A percentile compares a stretch with the other conserved stretches of the same genome.
These are phyloP conservation scores for Cirrhinus molitorella DNA, from an alignment of 2,797 vertebrate genomes.

Conservation along the genomic window DNA sequence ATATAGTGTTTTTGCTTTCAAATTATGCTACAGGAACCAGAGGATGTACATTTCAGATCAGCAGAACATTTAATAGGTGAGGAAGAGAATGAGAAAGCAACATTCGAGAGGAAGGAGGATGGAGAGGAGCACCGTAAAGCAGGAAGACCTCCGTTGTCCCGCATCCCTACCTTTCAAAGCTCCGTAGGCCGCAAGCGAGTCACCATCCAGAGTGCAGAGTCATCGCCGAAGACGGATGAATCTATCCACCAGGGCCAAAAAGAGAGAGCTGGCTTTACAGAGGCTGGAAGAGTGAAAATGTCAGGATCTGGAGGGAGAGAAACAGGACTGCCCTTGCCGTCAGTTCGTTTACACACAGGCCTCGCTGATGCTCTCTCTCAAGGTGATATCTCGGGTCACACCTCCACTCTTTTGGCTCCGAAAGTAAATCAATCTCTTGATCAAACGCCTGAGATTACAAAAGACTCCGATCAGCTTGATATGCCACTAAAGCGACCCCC, in stretches of 20 bases:
- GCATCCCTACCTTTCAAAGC: conserved; percentile 80
- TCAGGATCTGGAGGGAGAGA: conserved; percentile 64
- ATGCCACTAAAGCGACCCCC: conserved; percentile 68
- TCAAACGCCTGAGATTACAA: conserved; percentile 40
- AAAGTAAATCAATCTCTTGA: conserved; percentile 43
- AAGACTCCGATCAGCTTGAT: conserved; percentile 53
- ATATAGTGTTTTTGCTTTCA: not conserved
- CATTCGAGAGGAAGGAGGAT: conserved; percentile 56
- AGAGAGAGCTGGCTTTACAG: conserved; percentile 44
- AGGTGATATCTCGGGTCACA: conserved; percentile 47
- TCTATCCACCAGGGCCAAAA: conserved; percentile 46
- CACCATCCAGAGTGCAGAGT: conserved; percentile 54
- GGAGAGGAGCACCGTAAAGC: conserved; percentile 67
- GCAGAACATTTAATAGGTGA: conserved; percentile 28
- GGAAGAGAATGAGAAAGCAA: conserved; percentile 52
- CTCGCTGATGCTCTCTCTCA: conserved; percentile 46
- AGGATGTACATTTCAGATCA: conserved; percentile 23
- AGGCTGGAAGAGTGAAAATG: conserved; percentile 63
- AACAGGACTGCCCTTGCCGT: conserved; percentile 49
- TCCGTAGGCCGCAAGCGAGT: conserved; percentile 69
- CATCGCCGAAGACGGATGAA: conserved; percentile 53
- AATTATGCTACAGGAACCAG: conserved; percentile 45
- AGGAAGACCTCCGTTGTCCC: conserved; percentile 69
- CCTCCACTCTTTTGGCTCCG: not conserved
- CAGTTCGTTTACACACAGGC: conserved; percentile 51